Evolutionary conservation across 2,113 vertebrate species (phyloP), one percentile per base, ranked within the genome.

Genomic region (Carollia perspicillata): DNA sequence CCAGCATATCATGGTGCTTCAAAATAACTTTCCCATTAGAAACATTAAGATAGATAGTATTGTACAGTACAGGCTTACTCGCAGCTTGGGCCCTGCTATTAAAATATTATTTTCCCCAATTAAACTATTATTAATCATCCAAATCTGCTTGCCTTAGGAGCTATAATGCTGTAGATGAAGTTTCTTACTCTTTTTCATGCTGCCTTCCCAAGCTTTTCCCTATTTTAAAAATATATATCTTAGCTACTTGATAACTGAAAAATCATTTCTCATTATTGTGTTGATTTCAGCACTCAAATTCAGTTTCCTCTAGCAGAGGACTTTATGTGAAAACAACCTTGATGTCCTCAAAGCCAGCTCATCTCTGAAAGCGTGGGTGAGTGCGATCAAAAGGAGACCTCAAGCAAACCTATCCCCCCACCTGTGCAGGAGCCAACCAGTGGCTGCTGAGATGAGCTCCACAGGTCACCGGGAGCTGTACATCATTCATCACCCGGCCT

Each of bases 281-380:
- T 51, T 92, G 77, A 92, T 90, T 94, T 60, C 51, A 90, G 13
- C 26, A 49, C 16, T 92, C 23, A 68, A 35, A 66, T 84, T 95
- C 66, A 51, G 20, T 77, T 95, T 93, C 26, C 90, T 44, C 23
- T 42, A 92, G 66, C 20, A 55, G 72, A 90, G 87, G 14, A 44
- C 5, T 28, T 14, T 60, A n/a, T 66, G 10, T 65, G 72, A 84
- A 90, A 89, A 49, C 83, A 88, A 83, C 35, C 58, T 93, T 49
- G 14, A 88, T 95, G 8, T 58, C 44, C 74, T 94, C 28, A n/a
- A 83, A 69, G 53, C 23, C 47, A 95, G 71, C 3, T 81, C 33
- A 63, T 51, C 63, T 65, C 85, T 94, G 20, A 89, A 72, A 72
- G 40, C 0, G 0, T 69, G 8, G 10, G n/a, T 69, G 35, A 84